Evolutionary conservation across 2,113 vertebrate species (phyloP).

Genomic region (Felis catus): DNA sequence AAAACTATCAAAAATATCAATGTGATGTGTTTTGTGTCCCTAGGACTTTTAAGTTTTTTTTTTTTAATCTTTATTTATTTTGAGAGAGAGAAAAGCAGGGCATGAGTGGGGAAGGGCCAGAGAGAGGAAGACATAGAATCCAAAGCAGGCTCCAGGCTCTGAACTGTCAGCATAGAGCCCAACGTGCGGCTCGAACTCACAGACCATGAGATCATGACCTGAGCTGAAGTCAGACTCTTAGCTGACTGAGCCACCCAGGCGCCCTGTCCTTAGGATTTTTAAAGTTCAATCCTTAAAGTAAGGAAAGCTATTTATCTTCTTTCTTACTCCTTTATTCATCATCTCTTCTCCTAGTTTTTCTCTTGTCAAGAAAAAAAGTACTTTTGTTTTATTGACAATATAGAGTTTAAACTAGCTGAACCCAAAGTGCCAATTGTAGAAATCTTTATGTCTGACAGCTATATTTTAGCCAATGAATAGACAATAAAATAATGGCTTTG

Average conservation of each 20-base stretch:
- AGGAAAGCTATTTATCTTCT: constrained; percentile 21
- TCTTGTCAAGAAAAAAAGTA: constrained; percentile 37
- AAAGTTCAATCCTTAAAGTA: constrained; percentile 1
- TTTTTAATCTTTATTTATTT: too few species aligned
- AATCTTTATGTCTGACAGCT: constrained; percentile 28
- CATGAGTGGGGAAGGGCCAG: too few species aligned
- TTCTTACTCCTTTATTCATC: background rate
- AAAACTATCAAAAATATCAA: constrained; percentile 37
- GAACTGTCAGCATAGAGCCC: too few species aligned
- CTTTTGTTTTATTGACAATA: constrained; percentile 32
- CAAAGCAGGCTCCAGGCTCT: too few species aligned
- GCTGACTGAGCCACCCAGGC: too few species aligned
- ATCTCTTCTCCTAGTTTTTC: background rate
- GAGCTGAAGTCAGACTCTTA: too few species aligned
- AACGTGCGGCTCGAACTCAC: too few species aligned
- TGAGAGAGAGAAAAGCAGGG: too few species aligned
- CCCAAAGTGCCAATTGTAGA: background rate
- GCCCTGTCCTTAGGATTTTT: background rate
- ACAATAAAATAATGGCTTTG: background rate
- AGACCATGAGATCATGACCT: too few species aligned
- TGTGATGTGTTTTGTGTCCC: background rate
- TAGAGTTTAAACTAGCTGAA: constrained; percentile 42
- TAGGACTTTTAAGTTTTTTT: background rate
- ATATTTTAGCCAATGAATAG: constrained; percentile 47
- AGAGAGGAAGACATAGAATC: too few species aligned